Evolutionary conservation across 35 echinoderm and acorn worm species (phyloP), one percentile per base, ranked within the genome.

Genomic region (Chiridota heheva): DNA sequence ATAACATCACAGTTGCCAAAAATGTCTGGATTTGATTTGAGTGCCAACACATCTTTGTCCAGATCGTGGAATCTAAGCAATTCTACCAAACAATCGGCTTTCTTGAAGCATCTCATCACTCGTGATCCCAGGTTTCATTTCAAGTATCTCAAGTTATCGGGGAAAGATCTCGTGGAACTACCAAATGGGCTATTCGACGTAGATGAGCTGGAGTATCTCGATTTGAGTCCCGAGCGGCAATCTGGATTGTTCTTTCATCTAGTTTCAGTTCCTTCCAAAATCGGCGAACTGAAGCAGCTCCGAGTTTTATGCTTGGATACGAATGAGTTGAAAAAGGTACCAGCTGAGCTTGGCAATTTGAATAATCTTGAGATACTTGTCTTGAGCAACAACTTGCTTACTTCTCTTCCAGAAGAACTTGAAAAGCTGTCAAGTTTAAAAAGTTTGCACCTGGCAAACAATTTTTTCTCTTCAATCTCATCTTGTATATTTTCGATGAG

Each of bases 331-430:
- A 72, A 35, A 5, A 71, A 69, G 36, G 41, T 98, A 7, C 88
- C 86, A 5, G 15, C 70, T 12, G 88, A 91, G 18, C 65, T 98
- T 2, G 80, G 95, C 39, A 24, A 70, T 16, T 59, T 98, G 57
- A 46, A 31, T 7, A 88, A 98, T 20, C 57, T 98, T 27, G 95
- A 98, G 85, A 57, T 84, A 44, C 77, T 98, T 26, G 57, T 84
- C 7, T 35, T 98, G 1, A 98, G 95, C 77, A 98, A 98, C 69
- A 98, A 98, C 42, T 89, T 92, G 20, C 60, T 98, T 2, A 98
- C 85, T 3, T 29, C 48, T 29, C 69, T 98, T 5, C 95, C 95
- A 24, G 15, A 55, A n/a, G 70, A 66, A 37, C 86, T 98, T 25
- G 18, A 65, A 22, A 56, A 85, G 25, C 70, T 91, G 17, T 63